Conservation (phyloP, 2,797 vertebrate genomes). For the Tapera naevia region DNA sequence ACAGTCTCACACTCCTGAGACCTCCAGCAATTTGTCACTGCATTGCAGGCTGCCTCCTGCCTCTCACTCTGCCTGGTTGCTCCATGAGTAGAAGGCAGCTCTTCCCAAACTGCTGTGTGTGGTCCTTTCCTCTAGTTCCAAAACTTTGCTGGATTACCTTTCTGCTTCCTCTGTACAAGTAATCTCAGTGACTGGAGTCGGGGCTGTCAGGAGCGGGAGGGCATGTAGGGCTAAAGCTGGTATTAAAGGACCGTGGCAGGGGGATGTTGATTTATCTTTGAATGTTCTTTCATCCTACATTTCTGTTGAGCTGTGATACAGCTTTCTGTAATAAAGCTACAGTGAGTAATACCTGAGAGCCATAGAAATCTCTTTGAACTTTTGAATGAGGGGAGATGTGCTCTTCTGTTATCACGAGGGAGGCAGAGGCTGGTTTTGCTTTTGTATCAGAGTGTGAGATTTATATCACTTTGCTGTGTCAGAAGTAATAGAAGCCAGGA, state of each 20-base stretch:
- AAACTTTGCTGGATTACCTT: background rate
- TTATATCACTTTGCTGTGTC: background rate
- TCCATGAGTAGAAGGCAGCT: background rate
- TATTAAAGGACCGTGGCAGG: background rate
- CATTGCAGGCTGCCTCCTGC: background rate
- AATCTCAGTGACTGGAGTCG: background rate
- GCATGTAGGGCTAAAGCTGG: background rate
- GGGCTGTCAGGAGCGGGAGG: background rate
- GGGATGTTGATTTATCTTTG: background rate
- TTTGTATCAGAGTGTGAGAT: background rate
- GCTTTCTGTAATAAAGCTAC: background rate
- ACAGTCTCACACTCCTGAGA: background rate
- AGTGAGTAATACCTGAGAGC: slow-evolving; percentile 25
- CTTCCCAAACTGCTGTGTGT: background rate
- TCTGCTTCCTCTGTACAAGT: background rate
- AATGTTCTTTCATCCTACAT: background rate
- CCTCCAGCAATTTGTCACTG: background rate
- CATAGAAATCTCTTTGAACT: background rate
- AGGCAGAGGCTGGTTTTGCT: background rate
- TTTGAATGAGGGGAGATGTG: background rate
- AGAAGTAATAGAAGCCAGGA: background rate
- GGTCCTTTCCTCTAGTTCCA: background rate
- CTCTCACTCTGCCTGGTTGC: background rate
- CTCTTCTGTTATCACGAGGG: background rate
- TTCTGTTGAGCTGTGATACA: background rate